phyloP scores from a whole-genome alignment of 2,888 invertebrate genomes.

The Andrena trimmerana region DNA sequence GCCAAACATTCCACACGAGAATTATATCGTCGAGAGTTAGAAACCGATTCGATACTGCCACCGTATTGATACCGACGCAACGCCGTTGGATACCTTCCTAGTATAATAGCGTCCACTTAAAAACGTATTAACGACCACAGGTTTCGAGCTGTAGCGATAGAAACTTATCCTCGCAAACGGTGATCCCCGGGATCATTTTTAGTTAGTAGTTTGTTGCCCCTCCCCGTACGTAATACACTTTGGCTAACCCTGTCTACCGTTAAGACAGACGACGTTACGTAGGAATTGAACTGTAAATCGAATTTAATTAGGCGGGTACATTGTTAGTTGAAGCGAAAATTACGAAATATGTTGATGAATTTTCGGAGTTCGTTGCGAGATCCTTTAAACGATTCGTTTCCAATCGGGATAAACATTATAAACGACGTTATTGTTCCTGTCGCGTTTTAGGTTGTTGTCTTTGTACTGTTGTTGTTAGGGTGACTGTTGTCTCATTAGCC shows the following conservation, averaged over 20 bases:
- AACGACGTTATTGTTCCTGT: conserved; percentile 59
- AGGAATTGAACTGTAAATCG: conserved; percentile 65
- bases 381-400: conserved; percentile 43
- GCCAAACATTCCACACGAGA: conserved; percentile 56
- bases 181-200: conserved; percentile 32
- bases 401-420: conserved; percentile 28
- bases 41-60: conserved; percentile 63
- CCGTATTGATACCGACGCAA: conserved; percentile 43
- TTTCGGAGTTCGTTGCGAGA: conserved; percentile 26
- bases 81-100: conserved; percentile 15
- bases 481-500: conserved; percentile 61
- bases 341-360: conserved; percentile 7
- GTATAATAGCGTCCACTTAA: conserved; percentile 21
- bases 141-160: conserved; percentile 11
- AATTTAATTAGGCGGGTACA: conserved; percentile 24
- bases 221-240: conserved; percentile 24
- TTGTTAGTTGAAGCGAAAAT: conserved; percentile 10
- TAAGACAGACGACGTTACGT: conserved; percentile 28
- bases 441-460: conserved; percentile 54
- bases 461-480: conserved; percentile 62
- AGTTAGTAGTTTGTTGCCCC: conserved; percentile 33
- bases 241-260: conserved; percentile 21
- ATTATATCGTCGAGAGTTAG: conserved; percentile 25
- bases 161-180: conserved; percentile 40
- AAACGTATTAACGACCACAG: conserved; percentile 10